Conservation (phyloP, 2,113 vertebrate species). For the Daphoenositta chrysoptera region DNA sequence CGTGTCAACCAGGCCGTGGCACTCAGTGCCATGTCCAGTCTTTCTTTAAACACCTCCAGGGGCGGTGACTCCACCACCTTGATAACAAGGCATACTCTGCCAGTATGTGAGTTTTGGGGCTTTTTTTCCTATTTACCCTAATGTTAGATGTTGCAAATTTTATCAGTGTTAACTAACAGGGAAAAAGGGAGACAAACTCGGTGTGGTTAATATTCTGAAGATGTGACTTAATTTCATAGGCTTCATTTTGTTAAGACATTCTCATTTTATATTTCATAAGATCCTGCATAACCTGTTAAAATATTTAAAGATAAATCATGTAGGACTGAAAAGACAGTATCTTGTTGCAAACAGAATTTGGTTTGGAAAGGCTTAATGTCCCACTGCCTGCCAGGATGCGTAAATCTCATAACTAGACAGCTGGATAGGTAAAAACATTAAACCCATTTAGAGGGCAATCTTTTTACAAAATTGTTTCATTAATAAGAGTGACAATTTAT, state of each 20-base stretch:
- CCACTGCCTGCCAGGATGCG: conserved; percentile 37
- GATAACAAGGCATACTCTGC: neutral
- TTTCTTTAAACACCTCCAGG: neutral
- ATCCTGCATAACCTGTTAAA: conserved; percentile 54
- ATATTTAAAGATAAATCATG: conserved; percentile 71
- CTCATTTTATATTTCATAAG: conserved; percentile 68
- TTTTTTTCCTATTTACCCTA: conserved; percentile 25
- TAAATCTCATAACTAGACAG: conserved; percentile 65
- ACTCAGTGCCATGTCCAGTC: neutral
- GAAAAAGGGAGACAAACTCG: neutral
- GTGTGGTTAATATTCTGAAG: conserved; percentile 59
- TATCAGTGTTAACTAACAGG: conserved; percentile 30
- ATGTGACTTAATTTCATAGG: conserved; percentile 57
- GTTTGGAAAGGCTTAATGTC: conserved; percentile 61
- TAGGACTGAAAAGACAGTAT: conserved; percentile 63
- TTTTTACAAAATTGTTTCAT: conserved; percentile 75
- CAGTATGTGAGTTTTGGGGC: neutral
- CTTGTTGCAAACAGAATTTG: conserved; percentile 60
- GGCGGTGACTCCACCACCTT: neutral
- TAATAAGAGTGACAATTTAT: conserved; percentile 74
- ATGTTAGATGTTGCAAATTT: conserved; percentile 47
- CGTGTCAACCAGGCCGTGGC: neutral
- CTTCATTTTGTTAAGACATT: conserved; percentile 54
- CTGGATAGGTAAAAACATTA: conserved; percentile 66
- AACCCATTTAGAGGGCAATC: conserved; percentile 68